A percentile compares a stretch with the other conserved stretches of the same genome.
These are phyloP conservation scores for Hydriomena furcata DNA, from an alignment of 2,888 invertebrate species.

Conservation along the genomic window DNA sequence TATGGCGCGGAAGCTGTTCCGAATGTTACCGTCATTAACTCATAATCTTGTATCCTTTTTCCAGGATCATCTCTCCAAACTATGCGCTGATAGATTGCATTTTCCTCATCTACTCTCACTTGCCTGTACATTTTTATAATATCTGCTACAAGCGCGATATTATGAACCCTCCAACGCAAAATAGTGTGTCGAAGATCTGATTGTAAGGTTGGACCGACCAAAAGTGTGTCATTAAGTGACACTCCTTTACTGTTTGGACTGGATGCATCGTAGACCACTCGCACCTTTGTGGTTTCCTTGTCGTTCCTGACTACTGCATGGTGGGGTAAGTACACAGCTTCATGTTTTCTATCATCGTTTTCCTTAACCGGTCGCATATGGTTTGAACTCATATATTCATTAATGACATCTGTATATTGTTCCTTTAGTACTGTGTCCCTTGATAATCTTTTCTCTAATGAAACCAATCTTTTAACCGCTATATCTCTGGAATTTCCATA, in stretches of 20 bases:
- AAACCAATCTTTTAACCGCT: slow-evolving; percentile 1
- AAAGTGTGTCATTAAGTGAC: background rate
- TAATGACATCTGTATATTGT: background rate
- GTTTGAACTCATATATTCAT: background rate
- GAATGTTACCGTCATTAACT: background rate
- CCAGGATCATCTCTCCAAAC: background rate
- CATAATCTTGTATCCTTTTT: background rate
- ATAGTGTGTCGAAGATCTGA: background rate
- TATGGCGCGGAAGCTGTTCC: background rate
- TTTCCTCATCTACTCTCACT: background rate
- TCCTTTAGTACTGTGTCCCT: background rate
- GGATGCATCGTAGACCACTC: background rate
- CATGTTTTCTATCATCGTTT: background rate
- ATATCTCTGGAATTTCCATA: background rate
- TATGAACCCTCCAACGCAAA: background rate
- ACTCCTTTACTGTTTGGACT: background rate
- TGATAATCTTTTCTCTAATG: slow-evolving; percentile 4
- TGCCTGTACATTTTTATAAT: background rate
- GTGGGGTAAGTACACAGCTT: background rate
- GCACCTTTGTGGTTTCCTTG: background rate
- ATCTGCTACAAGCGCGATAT: background rate
- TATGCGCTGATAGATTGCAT: background rate
- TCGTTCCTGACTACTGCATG: background rate
- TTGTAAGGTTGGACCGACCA: background rate
- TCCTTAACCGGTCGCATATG: background rate